A percentile compares a stretch with the other conserved stretches of the same genome.
These are phyloP conservation scores for Bothrops jararaca DNA, from an alignment of 2,113 vertebrate genomes.

Conservation along the genomic window DNA sequence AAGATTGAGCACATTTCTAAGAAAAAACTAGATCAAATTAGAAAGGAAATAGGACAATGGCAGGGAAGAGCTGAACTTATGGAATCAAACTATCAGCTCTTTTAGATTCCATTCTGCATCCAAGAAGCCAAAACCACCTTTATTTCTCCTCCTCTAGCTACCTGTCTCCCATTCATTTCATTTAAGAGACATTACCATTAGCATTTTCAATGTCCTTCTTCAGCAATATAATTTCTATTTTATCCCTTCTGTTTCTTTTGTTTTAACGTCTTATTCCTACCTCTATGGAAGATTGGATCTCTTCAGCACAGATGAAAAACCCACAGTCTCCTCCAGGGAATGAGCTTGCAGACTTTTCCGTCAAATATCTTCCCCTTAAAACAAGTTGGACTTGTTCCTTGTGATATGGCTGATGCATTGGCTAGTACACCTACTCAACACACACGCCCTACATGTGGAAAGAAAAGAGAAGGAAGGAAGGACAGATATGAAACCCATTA, in stretches of 20 bases:
- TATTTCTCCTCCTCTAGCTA: not conserved
- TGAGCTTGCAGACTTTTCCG: not conserved
- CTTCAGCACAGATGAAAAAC: not conserved
- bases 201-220: not conserved
- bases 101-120: not conserved
- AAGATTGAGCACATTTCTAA: not conserved
- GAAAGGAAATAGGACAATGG: not conserved
- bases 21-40: not conserved
- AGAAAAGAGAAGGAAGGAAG: not conserved
- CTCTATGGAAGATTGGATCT: not conserved
- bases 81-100: too few species aligned
- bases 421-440: not conserved
- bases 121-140: not conserved
- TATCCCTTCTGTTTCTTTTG: not conserved
- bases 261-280: not conserved
- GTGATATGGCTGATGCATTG: not conserved
- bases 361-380: not conserved
- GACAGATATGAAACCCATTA: not conserved
- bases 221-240: not conserved
- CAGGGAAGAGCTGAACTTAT: not conserved
- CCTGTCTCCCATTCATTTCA: not conserved
- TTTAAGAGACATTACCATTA: not conserved
- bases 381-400: constrained; percentile 9
- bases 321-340: not conserved
- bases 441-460: not conserved